phyloP scores from a whole-genome alignment of 2,113 vertebrate species.

The Octodon degus region DNA sequence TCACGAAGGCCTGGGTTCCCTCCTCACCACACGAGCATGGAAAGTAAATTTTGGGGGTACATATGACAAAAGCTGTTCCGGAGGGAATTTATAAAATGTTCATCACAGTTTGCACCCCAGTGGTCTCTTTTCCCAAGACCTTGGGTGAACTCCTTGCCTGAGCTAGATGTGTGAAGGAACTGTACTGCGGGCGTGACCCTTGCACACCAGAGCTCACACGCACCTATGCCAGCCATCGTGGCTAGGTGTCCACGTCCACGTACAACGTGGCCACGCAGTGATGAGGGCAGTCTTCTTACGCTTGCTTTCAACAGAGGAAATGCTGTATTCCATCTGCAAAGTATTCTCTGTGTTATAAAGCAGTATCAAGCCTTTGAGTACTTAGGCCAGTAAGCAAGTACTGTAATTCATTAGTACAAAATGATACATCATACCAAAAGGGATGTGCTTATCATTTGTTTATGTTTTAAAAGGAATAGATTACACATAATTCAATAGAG shows the following conservation, averaged over 20 bases:
- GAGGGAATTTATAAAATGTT: neutral
- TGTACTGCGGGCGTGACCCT: constrained; percentile 21
- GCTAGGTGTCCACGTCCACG: neutral
- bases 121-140: constrained; percentile 17
- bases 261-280: neutral
- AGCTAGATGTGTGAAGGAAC: constrained; percentile 21
- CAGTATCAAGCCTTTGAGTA: constrained; percentile 26
- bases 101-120: neutral
- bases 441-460: constrained; percentile 75
- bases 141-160: neutral
- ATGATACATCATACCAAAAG: constrained; percentile 70
- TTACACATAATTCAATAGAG: constrained; percentile 78
- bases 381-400: constrained; percentile 66
- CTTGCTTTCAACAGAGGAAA: constrained; percentile 57
- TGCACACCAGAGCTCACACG: neutral
- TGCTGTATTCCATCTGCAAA: neutral
- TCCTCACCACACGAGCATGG: neutral
- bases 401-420: constrained; percentile 74
- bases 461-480: constrained; percentile 77
- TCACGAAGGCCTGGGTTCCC: neutral
- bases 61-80: neutral
- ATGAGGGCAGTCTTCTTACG: constrained; percentile 16
- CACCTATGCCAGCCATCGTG: constrained; percentile 8
- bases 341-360: neutral
- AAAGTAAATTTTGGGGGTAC: neutral